Percentiles rank a stretch among this genome's conserved stretches.
Conservation (phyloP, 1,140 invertebrate genomes). For the Euwallacea fornicatus region DNA sequence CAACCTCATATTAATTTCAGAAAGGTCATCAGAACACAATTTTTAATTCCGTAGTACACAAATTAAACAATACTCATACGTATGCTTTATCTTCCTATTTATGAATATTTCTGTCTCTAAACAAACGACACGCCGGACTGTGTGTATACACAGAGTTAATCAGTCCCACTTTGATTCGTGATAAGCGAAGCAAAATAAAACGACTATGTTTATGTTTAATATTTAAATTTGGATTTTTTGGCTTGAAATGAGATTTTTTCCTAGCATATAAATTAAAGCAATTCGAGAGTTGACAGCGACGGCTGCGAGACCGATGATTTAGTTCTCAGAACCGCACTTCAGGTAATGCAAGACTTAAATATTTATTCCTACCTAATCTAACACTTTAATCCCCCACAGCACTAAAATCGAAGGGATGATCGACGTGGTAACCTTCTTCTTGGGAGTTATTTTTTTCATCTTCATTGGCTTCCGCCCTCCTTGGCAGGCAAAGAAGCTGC, state of each 20-base stretch:
- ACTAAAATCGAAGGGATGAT: slow-evolving; percentile 10
- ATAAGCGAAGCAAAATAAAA: slow-evolving; percentile 10
- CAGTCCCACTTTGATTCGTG: slow-evolving; percentile 3
- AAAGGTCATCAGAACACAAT: not conserved
- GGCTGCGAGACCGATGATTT: not conserved
- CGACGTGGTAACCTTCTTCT: slow-evolving; percentile 20
- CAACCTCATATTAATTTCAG: not conserved
- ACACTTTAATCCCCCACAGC: not conserved
- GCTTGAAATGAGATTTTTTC: not conserved
- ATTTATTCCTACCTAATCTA: not conserved
- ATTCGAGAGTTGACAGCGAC: not conserved
- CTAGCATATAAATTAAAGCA: not conserved
- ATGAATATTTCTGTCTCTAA: not conserved
- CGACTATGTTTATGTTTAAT: slow-evolving; percentile 10
- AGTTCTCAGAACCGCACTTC: not conserved
- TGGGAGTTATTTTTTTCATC: slow-evolving; percentile 39
- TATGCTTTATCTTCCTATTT: not conserved
- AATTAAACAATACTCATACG: not conserved
- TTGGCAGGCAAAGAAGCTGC: slow-evolving; percentile 39
- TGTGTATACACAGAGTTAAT: not conserved
- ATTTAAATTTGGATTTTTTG: slow-evolving; percentile 3
- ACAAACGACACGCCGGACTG: slow-evolving; percentile 5
- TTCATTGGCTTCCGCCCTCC: slow-evolving; percentile 43
- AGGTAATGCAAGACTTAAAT: not conserved
- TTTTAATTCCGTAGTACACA: not conserved